These are phyloP conservation scores for Diabrotica balteata DNA, from an alignment of 2,888 invertebrate genomes.

Conservation along the genomic window DNA sequence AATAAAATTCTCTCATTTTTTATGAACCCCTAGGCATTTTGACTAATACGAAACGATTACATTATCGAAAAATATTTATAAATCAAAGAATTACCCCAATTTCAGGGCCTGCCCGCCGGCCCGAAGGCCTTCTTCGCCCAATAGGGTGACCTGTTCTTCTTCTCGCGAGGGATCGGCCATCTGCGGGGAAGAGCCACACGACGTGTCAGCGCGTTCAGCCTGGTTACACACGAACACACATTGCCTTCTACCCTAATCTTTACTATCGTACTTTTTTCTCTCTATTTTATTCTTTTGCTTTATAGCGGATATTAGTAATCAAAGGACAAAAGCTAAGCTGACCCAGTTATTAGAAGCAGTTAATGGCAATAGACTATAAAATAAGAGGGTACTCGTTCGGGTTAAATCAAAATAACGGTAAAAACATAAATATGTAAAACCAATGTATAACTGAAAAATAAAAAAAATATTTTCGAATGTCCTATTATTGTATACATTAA, in stretches of 20 bases:
- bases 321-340: background rate
- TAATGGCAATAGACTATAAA: background rate
- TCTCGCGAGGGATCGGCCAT: conserved; percentile 97
- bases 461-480: too few relatives aligned
- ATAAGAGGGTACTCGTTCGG: too few relatives aligned
- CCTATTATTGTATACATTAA: too few relatives aligned
- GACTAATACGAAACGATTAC: too few relatives aligned
- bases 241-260: conserved; percentile 55
- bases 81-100: conserved; percentile 84
- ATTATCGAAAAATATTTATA: background rate
- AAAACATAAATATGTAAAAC: too few relatives aligned
- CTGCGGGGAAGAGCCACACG: conserved; percentile 68
- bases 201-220: conserved; percentile 66
- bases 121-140: conserved; percentile 94
- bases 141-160: conserved; percentile 94
- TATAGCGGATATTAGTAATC: background rate
- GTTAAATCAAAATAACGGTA: too few relatives aligned
- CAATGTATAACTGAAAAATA: too few relatives aligned
- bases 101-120: conserved; percentile 97
- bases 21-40: too few relatives aligned
- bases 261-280: conserved; percentile 13
- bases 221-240: conserved; percentile 69
- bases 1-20: too few relatives aligned
- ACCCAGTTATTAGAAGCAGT: background rate
- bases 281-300: conserved; percentile 10